Percentiles rank a stretch among this genome's conserved stretches.
These are phyloP conservation scores for Metridium senile DNA, from an alignment of 92 coral and sea anemone species.

Conservation along the genomic window DNA sequence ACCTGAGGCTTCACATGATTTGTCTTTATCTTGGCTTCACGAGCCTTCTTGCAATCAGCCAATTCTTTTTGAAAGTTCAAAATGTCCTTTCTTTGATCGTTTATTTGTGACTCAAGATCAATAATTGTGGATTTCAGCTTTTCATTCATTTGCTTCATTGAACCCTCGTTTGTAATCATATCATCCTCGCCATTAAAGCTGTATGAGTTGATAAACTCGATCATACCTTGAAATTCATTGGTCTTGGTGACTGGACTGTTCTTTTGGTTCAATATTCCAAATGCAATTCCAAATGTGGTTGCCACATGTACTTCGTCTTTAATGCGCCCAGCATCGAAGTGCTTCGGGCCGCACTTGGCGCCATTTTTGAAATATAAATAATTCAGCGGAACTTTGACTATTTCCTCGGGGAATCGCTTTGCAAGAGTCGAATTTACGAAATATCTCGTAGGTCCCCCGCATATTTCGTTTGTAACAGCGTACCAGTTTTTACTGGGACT, in stretches of 20 bases:
- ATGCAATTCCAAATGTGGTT: slow-evolving; percentile 6
- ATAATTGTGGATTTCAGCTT: not conserved
- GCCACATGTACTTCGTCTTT: slow-evolving; percentile 18
- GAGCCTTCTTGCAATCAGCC: not conserved
- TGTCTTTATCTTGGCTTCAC: not conserved
- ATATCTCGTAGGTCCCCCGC: slow-evolving; percentile 17
- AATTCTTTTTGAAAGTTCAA: not conserved
- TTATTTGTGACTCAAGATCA: not conserved
- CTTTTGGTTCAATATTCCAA: slow-evolving; percentile 1
- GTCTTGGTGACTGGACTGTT: not conserved
- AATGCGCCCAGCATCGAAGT: slow-evolving; percentile 3
- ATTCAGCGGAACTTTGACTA: not conserved
- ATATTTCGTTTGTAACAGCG: slow-evolving; percentile 8
- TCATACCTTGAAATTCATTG: not conserved
- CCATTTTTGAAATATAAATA: not conserved
- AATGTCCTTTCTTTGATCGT: not conserved
- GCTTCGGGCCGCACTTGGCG: not conserved
- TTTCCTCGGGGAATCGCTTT: slow-evolving; percentile 14
- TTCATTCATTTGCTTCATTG: not conserved
- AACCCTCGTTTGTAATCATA: not conserved
- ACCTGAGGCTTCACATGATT: not conserved
- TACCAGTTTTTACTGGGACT: not conserved
- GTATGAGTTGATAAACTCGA: not conserved
- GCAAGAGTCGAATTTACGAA: slow-evolving; percentile 12
- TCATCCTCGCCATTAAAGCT: not conserved